Evolutionary conservation across 2,888 invertebrate genomes (phyloP).

Genomic region (Cybosia mesomella): DNA sequence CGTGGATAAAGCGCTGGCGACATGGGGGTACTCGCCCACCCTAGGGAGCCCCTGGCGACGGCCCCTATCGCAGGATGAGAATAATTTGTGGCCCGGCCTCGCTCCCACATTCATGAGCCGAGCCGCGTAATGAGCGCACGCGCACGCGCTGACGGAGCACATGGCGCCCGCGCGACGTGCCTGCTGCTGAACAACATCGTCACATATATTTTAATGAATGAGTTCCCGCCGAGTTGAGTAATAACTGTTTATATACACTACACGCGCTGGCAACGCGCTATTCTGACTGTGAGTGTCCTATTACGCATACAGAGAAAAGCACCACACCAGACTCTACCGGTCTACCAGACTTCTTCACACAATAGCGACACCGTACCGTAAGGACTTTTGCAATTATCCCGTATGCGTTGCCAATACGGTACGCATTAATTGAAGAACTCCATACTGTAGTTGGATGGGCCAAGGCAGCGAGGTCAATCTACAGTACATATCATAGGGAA

Average conservation of each 20-base stretch:
- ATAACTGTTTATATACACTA: neutral
- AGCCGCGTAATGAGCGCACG: slow-evolving; percentile 27
- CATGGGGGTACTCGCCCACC: slow-evolving; percentile 20
- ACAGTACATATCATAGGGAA: too few relatives aligned
- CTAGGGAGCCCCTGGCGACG: slow-evolving; percentile 20
- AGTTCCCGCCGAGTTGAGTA: neutral
- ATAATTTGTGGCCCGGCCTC: slow-evolving; percentile 47
- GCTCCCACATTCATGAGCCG: slow-evolving; percentile 50
- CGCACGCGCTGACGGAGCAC: slow-evolving; percentile 1
- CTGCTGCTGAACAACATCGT: neutral
- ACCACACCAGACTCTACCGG: neutral
- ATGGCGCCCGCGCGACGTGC: neutral
- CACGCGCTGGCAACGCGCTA: neutral
- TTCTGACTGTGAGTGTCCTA: neutral
- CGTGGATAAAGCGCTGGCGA: neutral
- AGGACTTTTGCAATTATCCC: neutral
- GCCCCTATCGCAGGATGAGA: slow-evolving; percentile 55
- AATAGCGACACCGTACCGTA: neutral
- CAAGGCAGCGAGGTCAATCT: too few relatives aligned
- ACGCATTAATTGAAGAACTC: too few relatives aligned
- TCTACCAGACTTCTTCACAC: neutral
- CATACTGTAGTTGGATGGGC: too few relatives aligned
- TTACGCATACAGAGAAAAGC: neutral
- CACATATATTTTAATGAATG: neutral
- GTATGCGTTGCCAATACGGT: too few relatives aligned